phyloP scores from a whole-genome alignment of 1,140 invertebrate genomes.

The Plectrocnemia conspersa region DNA sequence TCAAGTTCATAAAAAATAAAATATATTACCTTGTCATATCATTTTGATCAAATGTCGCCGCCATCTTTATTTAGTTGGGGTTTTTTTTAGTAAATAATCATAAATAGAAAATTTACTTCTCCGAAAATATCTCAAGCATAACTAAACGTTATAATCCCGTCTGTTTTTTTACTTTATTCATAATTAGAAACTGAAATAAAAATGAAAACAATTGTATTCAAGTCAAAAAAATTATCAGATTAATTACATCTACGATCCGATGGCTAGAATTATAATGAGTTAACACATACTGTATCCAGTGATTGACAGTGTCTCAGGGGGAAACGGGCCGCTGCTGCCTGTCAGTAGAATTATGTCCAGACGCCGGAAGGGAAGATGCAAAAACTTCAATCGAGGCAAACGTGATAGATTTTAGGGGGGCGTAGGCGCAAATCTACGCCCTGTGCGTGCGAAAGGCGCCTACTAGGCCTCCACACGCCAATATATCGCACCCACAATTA shows the following conservation, averaged over 20 bases:
- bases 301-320: not conserved
- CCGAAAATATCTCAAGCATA: not conserved
- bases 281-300: no score
- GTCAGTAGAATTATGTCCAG: not conserved
- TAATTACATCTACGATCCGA: no score
- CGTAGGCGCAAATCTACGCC: no score
- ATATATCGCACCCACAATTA: constrained; percentile 8
- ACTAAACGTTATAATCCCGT: not conserved
- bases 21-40: constrained; percentile 60
- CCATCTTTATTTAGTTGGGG: constrained; percentile 49
- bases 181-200: no score
- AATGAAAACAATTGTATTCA: no score
- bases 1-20: constrained; percentile 14
- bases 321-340: not conserved
- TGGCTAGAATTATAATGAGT: no score
- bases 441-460: not conserved
- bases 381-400: not conserved
- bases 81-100: not conserved
- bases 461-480: not conserved
- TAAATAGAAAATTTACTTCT: not conserved
- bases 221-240: no score
- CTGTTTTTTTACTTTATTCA: not conserved
- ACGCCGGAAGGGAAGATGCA: not conserved
- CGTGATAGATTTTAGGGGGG: not conserved
- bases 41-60: constrained; percentile 66